phyloP scores from a whole-genome alignment of 2,888 invertebrate species.

The Tinea semifulvella region DNA sequence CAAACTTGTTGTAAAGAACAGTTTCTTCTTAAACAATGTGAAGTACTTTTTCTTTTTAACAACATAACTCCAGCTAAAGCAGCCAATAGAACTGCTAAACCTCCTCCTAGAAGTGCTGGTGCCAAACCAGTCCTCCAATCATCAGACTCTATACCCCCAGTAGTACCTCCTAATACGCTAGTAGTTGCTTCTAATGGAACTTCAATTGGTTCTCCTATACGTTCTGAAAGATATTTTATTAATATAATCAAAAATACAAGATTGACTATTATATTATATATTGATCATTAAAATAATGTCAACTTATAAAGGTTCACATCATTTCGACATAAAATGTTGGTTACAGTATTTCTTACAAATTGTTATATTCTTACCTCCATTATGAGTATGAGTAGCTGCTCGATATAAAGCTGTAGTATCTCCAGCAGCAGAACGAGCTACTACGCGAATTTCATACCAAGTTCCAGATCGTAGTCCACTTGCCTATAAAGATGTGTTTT shows the following conservation, averaged over 20 bases:
- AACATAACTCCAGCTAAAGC: slow-evolving; percentile 23
- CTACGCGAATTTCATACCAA: slow-evolving; percentile 68
- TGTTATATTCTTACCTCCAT: slow-evolving; percentile 43
- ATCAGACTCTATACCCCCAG: slow-evolving; percentile 23
- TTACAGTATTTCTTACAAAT: too few species aligned
- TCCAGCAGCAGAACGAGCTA: slow-evolving; percentile 62
- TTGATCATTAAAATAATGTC: too few species aligned
- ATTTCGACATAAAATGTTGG: too few species aligned
- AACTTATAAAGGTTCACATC: too few species aligned
- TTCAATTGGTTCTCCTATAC: slow-evolving; percentile 36
- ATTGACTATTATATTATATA: too few species aligned
- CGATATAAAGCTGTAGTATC: slow-evolving; percentile 62
- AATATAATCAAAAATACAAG: too few species aligned
- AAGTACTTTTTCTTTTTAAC: slow-evolving; percentile 16
- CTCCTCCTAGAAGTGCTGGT: slow-evolving; percentile 30
- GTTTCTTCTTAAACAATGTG: slow-evolving; percentile 9
- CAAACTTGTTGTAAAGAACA: slow-evolving; percentile 20
- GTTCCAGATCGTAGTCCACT: slow-evolving; percentile 56
- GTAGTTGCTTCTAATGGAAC: slow-evolving; percentile 24
- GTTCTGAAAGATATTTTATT: slow-evolving; percentile 29
- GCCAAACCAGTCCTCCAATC: slow-evolving; percentile 23
- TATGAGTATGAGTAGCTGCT: slow-evolving; percentile 58
- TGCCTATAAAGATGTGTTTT: slow-evolving; percentile 43
- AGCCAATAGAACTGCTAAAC: slow-evolving; percentile 27
- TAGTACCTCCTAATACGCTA: slow-evolving; percentile 21